Evolutionary conservation across 2,888 invertebrate genomes (phyloP).

Genomic region (Limnephilus auricula): DNA sequence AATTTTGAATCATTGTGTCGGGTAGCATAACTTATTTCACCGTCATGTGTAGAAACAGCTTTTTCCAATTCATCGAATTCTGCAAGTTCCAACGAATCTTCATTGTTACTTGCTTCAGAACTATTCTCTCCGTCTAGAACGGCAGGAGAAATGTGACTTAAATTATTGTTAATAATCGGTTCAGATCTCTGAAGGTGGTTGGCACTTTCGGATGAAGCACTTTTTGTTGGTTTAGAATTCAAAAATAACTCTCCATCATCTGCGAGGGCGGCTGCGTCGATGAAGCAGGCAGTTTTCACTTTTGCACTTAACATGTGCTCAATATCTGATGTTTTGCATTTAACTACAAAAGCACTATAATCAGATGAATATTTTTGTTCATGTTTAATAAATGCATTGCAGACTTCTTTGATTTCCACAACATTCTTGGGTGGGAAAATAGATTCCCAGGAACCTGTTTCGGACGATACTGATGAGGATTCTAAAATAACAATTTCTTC

Average conservation of each 20-base stretch:
- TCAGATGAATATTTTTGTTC: conserved; percentile 71
- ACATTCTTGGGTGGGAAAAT: conserved; percentile 75
- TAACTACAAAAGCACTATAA: conserved; percentile 70
- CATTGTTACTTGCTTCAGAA: conserved; percentile 71
- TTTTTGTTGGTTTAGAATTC: conserved; percentile 57
- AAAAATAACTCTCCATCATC: conserved; percentile 81
- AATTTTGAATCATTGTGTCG: conserved; percentile 24
- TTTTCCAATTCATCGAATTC: conserved; percentile 68
- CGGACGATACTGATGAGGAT: conserved; percentile 81
- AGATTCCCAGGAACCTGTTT: conserved; percentile 82
- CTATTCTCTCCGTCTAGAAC: conserved; percentile 67
- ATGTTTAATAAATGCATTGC: conserved; percentile 73
- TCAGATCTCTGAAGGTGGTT: conserved; percentile 14
- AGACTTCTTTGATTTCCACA: conserved; percentile 72
- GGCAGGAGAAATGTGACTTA: neutral
- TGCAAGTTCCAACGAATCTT: conserved; percentile 73
- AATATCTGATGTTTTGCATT: conserved; percentile 72
- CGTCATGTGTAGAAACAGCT: conserved; percentile 69
- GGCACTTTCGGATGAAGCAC: neutral
- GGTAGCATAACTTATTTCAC: neutral
- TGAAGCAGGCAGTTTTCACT: conserved; percentile 82
- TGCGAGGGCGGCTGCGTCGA: conserved; percentile 86
- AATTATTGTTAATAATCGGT: neutral
- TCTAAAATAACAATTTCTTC: conserved; percentile 81
- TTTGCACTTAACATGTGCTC: conserved; percentile 66